These are phyloP conservation scores for Muraenolepis orangiensis DNA, from an alignment of 2,797 vertebrate genomes.

Conservation along the genomic window DNA sequence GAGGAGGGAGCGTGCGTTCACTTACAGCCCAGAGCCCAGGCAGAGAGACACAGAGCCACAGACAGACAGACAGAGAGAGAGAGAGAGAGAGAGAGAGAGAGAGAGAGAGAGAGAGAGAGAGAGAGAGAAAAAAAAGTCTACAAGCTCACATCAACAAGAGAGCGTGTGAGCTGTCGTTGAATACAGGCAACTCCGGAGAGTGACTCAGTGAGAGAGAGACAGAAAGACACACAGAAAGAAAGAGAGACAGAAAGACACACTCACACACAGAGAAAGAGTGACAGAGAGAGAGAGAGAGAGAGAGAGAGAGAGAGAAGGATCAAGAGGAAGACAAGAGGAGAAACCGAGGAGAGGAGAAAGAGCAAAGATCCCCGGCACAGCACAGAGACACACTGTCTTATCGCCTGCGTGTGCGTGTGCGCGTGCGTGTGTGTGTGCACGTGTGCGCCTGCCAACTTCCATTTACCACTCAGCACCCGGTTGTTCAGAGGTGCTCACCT, in stretches of 20 bases:
- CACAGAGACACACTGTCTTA: slow-evolving; percentile 61
- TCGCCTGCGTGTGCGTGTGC: slow-evolving; percentile 33
- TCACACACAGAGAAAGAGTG: neutral
- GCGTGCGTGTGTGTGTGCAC: slow-evolving; percentile 36
- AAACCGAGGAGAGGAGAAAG: slow-evolving; percentile 46
- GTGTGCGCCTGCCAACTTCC: slow-evolving; percentile 64
- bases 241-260: slow-evolving; percentile 18
- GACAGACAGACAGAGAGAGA: too few species aligned
- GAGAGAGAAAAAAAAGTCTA: slow-evolving; percentile 12
- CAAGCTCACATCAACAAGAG: slow-evolving; percentile 57
- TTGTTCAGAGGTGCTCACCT: slow-evolving; percentile 64
- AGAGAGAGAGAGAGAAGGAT: neutral
- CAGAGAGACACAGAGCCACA: slow-evolving; percentile 52
- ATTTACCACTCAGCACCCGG: slow-evolving; percentile 65
- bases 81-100: neutral
- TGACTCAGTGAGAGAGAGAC: slow-evolving; percentile 38
- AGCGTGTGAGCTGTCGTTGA: slow-evolving; percentile 46
- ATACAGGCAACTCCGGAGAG: slow-evolving; percentile 56
- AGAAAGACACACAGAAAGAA: slow-evolving; percentile 11
- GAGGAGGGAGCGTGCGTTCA: slow-evolving; percentile 47
- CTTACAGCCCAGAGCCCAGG: slow-evolving; percentile 54
- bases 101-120: neutral
- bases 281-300: neutral
- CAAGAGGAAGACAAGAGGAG: slow-evolving; percentile 34
- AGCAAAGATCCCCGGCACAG: slow-evolving; percentile 33